These are phyloP conservation scores for Akabosia matsudoensis DNA, from an alignment of 1,140 invertebrate species.

Conservation along the genomic window DNA sequence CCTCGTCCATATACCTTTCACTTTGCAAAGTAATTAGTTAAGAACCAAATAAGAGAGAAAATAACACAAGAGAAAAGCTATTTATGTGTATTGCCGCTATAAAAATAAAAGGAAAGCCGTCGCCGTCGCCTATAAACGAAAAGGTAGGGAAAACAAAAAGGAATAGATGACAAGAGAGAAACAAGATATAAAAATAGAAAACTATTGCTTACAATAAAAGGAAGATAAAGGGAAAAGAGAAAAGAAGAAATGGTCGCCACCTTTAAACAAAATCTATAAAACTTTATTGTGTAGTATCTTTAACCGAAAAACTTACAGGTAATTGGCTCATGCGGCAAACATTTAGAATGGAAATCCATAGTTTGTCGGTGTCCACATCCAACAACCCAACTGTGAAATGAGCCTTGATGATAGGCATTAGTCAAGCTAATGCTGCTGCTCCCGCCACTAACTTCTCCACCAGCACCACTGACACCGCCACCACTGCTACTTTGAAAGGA, in stretches of 20 bases:
- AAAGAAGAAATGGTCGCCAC: too few relatives aligned
- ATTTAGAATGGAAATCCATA: conserved; percentile 50
- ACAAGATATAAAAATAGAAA: too few relatives aligned
- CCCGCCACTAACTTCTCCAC: not conserved
- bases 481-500: too few relatives aligned
- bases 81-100: too few relatives aligned
- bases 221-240: too few relatives aligned
- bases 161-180: too few relatives aligned
- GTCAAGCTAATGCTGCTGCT: not conserved
- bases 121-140: too few relatives aligned
- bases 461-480: not conserved
- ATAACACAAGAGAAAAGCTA: not conserved
- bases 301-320: conserved; percentile 47
- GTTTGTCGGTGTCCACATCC: conserved; percentile 47
- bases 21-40: not conserved
- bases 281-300: too few relatives aligned
- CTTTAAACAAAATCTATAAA: conserved; percentile 1
- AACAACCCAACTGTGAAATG: conserved; percentile 45
- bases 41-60: not conserved
- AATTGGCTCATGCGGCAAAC: conserved; percentile 47
- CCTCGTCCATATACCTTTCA: not conserved
- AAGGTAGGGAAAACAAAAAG: too few relatives aligned
- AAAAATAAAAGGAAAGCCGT: too few relatives aligned
- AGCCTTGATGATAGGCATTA: conserved; percentile 23
- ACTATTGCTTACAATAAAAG: too few relatives aligned